Evolutionary conservation across 30 jellyfish, hydroid and myxozoan genomes (phyloP), one percentile per base, ranked within the genome.

Genomic region (Cassiopea xamachana): DNA sequence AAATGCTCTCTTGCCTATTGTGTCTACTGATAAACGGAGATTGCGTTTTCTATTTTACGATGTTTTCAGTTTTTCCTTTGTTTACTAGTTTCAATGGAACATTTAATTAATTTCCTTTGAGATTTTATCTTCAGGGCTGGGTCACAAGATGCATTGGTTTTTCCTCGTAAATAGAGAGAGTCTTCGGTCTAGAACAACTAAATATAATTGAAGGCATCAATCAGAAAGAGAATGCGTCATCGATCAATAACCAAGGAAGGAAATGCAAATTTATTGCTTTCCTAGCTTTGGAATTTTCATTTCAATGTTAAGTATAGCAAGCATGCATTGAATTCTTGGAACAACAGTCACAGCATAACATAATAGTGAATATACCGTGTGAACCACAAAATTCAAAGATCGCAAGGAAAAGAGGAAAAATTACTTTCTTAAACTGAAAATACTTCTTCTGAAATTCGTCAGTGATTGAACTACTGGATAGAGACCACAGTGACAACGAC

Each of bases 81-180:
- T 67, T 71, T 43, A 50, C 47, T 67, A 82, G 73, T 19, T 82
- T 82, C 75, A 45, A 82, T 82, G 76, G 46, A 48, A 82, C 90
- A 82, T 82, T 64, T 64, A 82, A 82, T 82, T 68, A 82, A 64
- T 82, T 82, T 61, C 90, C 73, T 64, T 55, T 76, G 44, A 82
- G 90, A 82, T 82, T 82, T 82, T 82, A 82, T 68, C 82, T 43
- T 15, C 18, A 8, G 50, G 82, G 59, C 90, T 61, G 48, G 90
- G 90, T 82, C 90, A 82, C 81, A 82, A 48, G 90, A 82, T 82
- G 48, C 72, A 62, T 67, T 46, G 72, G 82, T 48, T 76, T 70
- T 27, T 44, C 19, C 5, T 61, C 48, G n/a, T 7, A 55, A 17
- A 2, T 17, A 43, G n/a, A 3, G n/a, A 46, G 81, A 18, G 90